Evolutionary conservation across 2,113 vertebrate genomes (phyloP), one percentile per base, ranked within the genome.

Genomic region (Trachemys scripta): DNA sequence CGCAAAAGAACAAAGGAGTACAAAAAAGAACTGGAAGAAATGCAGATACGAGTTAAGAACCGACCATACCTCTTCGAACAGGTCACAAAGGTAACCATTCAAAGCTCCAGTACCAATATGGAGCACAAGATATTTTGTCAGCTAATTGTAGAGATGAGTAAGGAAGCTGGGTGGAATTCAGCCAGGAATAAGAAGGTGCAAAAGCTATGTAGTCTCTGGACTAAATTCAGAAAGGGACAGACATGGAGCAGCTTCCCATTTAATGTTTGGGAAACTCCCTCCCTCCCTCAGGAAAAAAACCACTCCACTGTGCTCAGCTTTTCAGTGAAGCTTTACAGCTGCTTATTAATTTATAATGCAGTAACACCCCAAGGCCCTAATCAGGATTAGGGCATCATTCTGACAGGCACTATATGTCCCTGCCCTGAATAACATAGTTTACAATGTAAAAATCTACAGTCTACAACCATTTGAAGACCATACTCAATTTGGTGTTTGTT

Each of bases 51-150:
- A 95, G 98, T 99, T 90, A 98, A 98, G 72, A 98, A 97, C 75
- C 99, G 99, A 82, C 99, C 99, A 1, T 99, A 98, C 95, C 98
- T 99, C 94, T 99, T 99, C 3, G 99, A 99, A 96, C 99, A 99
- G 97, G 98, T 99, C 96, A 98, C 98, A 45, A 98, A 98, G 98
- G 98, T 99, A 98, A 98, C 87, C 57, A 47, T 19, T 90, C 62
- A 75, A 88, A 89, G 45, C 86, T 88, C 62, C 49, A 38, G 53
- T 78, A 47, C 10, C 59, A 78, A 88, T 92, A 83, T 94, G 65
- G 53, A 22, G 8, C 24, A 82, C 35, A 86, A 45, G 19, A 84
- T 72, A 72, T 8, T 24, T 47, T 82, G 5, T 25, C 45, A 93
- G 10, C 95, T 91, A 10, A n/a, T 78, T 91, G 49, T 89, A 88